Evolutionary conservation across 2,888 invertebrate species (phyloP), one percentile per base, ranked within the genome.

Genomic region (Andrena chrysosceles): DNA sequence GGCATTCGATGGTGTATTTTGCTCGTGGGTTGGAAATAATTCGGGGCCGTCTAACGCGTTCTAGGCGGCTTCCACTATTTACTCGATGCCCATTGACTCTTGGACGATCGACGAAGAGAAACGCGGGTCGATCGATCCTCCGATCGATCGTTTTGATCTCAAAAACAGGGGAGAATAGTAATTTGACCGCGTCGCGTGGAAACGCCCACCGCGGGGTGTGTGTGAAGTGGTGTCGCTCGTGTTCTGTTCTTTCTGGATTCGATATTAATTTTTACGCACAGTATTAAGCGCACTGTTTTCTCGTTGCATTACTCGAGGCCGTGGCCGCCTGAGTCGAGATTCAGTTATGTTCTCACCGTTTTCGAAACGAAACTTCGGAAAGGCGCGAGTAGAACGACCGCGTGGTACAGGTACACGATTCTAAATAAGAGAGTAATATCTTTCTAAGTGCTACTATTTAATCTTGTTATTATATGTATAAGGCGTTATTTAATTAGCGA

Each of bases 381-480:
- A 63, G 60, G 26, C 42, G 42, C 42, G 59, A 56, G 48, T 52
- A 64, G 60, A 82, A 71, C 73, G 56, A 77, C 31, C 60, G 75
- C 72, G 80, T 68, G 80, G 56, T 56, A 86, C 76, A 86, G 88
- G 86, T 89, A 90, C 90, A 90, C 90, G 91, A 93, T 93, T 93
- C 92, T 93, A 93, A 93, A 92, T 93, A 92, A 91, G 88, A 70
- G 91, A 77, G 89, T 93, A 92, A 93, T 56, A 56, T 91, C 90
- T 93, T 92, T 93, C 92, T 90, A 91, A 93, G 91, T 90, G 91
- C 91, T 93, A 91, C 92, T 90, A 91, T 92, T 94, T 93, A 92
- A 92, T 91, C 91, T 93, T 94, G 94, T 94, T 94, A 93, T 93
- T 94, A 94, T 94, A 94, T 94, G 93, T 92, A 94, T 94, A 94